Evolutionary conservation across 2,113 vertebrate genomes (phyloP).

Genomic region (Lethenteron camtschaticum): DNA sequence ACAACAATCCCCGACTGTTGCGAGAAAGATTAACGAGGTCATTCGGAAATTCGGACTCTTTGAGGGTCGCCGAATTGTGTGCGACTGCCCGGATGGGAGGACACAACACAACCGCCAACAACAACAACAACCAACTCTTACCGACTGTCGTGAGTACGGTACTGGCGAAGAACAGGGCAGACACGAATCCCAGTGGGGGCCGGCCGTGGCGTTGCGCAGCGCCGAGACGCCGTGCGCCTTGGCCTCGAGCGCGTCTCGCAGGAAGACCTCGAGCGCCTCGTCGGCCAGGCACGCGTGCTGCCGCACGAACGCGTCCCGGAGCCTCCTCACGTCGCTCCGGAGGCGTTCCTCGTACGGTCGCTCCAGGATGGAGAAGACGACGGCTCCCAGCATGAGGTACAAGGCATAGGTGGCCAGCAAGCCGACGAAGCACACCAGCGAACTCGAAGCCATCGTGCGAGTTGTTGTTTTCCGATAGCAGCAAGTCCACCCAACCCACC

Average conservation of each 20-base stretch:
- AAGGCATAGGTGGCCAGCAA: conserved; percentile 55
- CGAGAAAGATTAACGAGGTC: too few relatives aligned
- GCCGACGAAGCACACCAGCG: conserved; percentile 34
- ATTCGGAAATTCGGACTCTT: too few relatives aligned
- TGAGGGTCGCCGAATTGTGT: too few relatives aligned
- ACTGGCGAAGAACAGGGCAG: conserved; percentile 78
- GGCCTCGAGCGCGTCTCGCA: conserved; percentile 54
- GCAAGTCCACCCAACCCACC: too few relatives aligned
- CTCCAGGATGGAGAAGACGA: conserved; percentile 84
- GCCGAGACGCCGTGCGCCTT: conserved; percentile 82
- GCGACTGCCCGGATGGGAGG: too few relatives aligned
- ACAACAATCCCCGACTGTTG: too few relatives aligned
- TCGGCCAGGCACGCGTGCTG: conserved; percentile 59
- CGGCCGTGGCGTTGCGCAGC: conserved; percentile 57
- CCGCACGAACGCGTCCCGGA: conserved; percentile 51
- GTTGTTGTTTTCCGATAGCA: too few relatives aligned
- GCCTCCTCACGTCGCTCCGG: conserved; percentile 46
- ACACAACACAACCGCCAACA: not conserved
- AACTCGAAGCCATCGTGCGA: too few relatives aligned
- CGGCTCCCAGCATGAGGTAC: conserved; percentile 72
- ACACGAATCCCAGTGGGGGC: conserved; percentile 98
- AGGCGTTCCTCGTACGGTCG: conserved; percentile 66
- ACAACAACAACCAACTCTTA: conserved; percentile 15
- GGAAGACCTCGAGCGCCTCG: conserved; percentile 48
- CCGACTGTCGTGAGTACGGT: conserved; percentile 86